Evolutionary conservation across 2,113 vertebrate genomes (phyloP), one percentile per base, ranked within the genome.

Genomic region (Pseudopodoces humilis): DNA sequence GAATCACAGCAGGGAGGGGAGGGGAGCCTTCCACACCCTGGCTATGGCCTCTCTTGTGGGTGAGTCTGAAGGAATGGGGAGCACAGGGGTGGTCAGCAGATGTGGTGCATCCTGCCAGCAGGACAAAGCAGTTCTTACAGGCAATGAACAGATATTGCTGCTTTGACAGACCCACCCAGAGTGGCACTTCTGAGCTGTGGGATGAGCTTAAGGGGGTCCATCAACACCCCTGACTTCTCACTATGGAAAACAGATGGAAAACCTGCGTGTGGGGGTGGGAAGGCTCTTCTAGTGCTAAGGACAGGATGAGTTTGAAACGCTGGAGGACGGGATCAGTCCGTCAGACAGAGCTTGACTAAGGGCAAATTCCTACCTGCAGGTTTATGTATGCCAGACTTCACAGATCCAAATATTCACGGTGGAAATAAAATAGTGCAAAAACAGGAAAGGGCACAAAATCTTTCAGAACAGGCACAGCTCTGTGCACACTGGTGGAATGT

Each of bases 101-200:
- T 63, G 55, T 3, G 25, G 21, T 2, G 0, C 33, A 5, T 7
- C 0, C 0, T 21, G 37, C 79, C 44, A 76, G 8, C 0, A 9
- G 50, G 9, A 18, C 30, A 23, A 10, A 69, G 44, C 1, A 0
- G 7, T 23, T 55, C 65, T 46, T 28, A 6, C 13, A 46, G 12
- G 6, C 39, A 83, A 2, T 0, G 0, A 2, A 4, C 64, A 77
- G 68, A 25, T 25, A 49, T 0, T n/a, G 55, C 63, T 69, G n/a
- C 84, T 65, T 41, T 8, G 6, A 23, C 44, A 30, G 37, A 31
- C 18, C 33, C 28, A 74, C 16, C 22, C 31, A 11, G 1, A 41
- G 44, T 2, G 28, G 41, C 33, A 37, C 22, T 77, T 62, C 65
- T 50, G 77, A 72, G 20, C 24, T 1, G 2, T 49, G 65, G 39